Evolutionary conservation across 2,113 vertebrate genomes (phyloP).

Genomic region (Tetrao urogallus): DNA sequence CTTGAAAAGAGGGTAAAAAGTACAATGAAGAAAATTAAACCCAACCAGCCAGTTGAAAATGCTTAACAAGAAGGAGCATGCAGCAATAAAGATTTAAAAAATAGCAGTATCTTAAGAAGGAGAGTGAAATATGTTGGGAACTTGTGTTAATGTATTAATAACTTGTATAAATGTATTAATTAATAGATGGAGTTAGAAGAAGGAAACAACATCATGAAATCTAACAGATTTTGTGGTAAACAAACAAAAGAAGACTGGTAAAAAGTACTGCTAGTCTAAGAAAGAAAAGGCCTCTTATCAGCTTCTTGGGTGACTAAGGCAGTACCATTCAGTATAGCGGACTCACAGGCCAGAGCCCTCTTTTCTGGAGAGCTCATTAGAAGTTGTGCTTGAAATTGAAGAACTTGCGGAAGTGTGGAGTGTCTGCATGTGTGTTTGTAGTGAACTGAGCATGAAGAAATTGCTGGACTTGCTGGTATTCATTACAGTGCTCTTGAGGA

Average conservation of each 20-base stretch:
- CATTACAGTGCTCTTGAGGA: background rate
- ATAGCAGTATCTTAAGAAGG: background rate
- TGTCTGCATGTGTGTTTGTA: rapidly evolving
- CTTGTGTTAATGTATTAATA: too few species aligned
- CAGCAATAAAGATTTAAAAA: background rate
- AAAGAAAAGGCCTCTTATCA: background rate
- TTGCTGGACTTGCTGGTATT: background rate
- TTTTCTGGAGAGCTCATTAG: background rate
- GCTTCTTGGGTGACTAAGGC: background rate
- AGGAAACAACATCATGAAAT: background rate
- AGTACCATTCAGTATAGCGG: background rate
- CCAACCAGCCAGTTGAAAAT: background rate
- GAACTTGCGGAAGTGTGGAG: background rate
- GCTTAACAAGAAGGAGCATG: background rate
- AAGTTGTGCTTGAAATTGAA: background rate
- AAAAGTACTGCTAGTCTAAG: background rate
- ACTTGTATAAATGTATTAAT: background rate
- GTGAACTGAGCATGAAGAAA: background rate
- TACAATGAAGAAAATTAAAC: background rate
- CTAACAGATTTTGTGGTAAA: background rate
- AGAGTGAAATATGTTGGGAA: background rate
- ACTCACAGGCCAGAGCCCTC: background rate
- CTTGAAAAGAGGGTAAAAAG: background rate
- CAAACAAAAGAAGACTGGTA: background rate
- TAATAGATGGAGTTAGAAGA: background rate